A percentile compares a stretch with the other conserved stretches of the same genome.
phyloP scores from a whole-genome alignment of 2,888 invertebrate species.

The Electrophaes corylata region DNA sequence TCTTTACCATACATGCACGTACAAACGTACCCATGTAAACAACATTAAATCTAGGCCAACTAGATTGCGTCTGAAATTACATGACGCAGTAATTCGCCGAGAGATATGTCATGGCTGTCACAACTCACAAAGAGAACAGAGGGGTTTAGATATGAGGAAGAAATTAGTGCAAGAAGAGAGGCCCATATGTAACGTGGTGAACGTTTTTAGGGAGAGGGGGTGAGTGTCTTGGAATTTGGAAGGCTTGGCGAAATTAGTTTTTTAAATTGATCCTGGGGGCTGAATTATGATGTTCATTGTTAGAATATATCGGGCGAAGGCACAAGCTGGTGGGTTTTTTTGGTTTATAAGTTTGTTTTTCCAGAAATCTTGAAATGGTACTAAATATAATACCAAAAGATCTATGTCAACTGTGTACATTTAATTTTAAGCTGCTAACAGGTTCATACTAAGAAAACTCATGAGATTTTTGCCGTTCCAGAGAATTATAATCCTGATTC shows the following conservation, averaged over 20 bases:
- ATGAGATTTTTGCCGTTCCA: no score
- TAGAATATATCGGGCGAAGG: not conserved
- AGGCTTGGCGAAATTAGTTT: conserved; percentile 25
- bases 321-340: not conserved
- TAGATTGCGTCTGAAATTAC: conserved; percentile 36
- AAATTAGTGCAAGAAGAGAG: conserved; percentile 59
- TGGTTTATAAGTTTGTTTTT: not conserved
- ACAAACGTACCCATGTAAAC: conserved; percentile 15
- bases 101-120: conserved; percentile 20
- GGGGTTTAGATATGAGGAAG: conserved; percentile 46
- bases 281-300: conserved; percentile 6
- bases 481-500: no score
- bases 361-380: no score
- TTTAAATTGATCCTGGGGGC: conserved; percentile 13
- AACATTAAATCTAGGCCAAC: conserved; percentile 32
- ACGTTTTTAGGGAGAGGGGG: conserved; percentile 74
- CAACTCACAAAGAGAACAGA: conserved; percentile 41
- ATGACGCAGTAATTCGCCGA: conserved; percentile 15
- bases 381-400: no score
- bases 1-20: not conserved
- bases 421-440: no score
- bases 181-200: conserved; percentile 70
- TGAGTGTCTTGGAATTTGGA: conserved; percentile 47
- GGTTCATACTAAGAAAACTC: no score
- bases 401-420: no score